Evolutionary conservation across 2,797 vertebrate species (phyloP), one percentile per base, ranked within the genome.

Genomic region (Phataginus tricuspis): DNA sequence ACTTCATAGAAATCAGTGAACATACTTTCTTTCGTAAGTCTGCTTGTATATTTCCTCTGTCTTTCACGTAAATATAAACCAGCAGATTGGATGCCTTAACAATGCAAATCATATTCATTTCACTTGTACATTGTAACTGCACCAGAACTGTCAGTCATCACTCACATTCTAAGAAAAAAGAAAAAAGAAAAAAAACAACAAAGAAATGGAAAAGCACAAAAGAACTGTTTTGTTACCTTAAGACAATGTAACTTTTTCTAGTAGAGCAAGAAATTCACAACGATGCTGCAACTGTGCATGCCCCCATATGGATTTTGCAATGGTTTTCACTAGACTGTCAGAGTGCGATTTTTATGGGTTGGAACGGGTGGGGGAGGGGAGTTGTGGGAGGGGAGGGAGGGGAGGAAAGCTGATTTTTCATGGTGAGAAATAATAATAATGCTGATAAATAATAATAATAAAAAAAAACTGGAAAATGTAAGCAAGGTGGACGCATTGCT

Each of bases 41-140:
- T 99, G 99, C 99, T 99, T 99, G 99, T 99, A 99, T 99, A 99
- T 99, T 99, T 99, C 98, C 98, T 98, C 98, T 99, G 98, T 99
- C 99, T 99, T 99, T 99, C 99, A 99, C 99, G 99, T 99, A 99
- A 99, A 99, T 99, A 99, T 99, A 99, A 99, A 99, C 99, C 99
- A 99, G 99, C 99, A 99, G 99, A 99, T 99, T 99, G 99, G 99
- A 99, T 99, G 99, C 99, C 99, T 99, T 99, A 99, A 99, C 99
- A 99, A 99, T 99, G 99, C 99, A 99, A 99, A 99, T 99, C 99
- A 99, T 99, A 99, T 99, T 99, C 99, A 99, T 99, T 99, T 99
- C 99, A 99, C 99, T 98, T 99, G 99, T 99, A 99, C 99, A 99
- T 99, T 99, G 99, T 99, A 99, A 97, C 99, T 98, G 99, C 99